These are phyloP conservation scores for Nycteola revayana DNA, from an alignment of 2,888 invertebrate species.

Conservation along the genomic window DNA sequence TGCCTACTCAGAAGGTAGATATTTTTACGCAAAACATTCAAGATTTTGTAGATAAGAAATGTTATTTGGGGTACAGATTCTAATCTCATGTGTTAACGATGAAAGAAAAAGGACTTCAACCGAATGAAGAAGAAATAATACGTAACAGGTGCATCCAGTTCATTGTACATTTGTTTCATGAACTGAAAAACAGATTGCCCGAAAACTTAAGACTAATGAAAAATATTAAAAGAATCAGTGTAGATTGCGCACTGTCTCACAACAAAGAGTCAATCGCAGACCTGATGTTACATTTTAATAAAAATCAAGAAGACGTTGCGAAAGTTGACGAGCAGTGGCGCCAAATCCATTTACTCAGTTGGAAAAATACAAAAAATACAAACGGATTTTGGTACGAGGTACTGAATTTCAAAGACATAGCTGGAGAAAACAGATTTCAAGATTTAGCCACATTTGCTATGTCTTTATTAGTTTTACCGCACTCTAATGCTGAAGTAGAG, in stretches of 20 bases:
- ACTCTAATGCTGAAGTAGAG: conserved; percentile 16
- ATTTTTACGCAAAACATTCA: too few species aligned
- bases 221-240: conserved; percentile 8
- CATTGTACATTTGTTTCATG: too few species aligned
- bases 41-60: too few species aligned
- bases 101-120: too few species aligned
- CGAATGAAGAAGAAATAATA: too few species aligned
- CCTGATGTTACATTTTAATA: conserved; percentile 16
- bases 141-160: too few species aligned
- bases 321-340: conserved; percentile 11
- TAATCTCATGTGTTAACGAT: too few species aligned
- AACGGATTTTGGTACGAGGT: neutral
- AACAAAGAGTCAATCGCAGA: conserved; percentile 17
- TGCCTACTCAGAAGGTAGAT: too few species aligned
- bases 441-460: neutral
- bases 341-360: conserved; percentile 1
- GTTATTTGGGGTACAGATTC: too few species aligned
- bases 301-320: conserved; percentile 14
- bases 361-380: conserved; percentile 2
- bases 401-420: neutral
- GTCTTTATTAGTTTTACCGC: conserved; percentile 3
- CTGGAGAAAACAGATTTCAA: neutral
- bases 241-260: conserved; percentile 13
- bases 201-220: too few species aligned
- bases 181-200: too few species aligned